These are phyloP conservation scores for Plagiodera versicolora DNA, from an alignment of 2,888 invertebrate species.

Conservation along the genomic window DNA sequence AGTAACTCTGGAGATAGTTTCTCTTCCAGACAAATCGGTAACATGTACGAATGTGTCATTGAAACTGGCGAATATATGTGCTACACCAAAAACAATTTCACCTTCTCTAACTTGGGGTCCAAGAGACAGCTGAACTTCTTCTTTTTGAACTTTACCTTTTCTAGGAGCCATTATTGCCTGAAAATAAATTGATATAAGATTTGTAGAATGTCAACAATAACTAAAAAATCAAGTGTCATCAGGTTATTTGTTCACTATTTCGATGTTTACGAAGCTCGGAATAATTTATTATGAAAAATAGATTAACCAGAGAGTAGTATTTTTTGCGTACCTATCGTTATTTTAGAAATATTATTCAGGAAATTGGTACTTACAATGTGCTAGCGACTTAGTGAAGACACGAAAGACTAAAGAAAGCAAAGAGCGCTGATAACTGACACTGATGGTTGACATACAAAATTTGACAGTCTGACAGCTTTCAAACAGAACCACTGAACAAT, in stretches of 20 bases:
- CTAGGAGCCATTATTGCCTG: conserved; percentile 84
- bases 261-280: neutral
- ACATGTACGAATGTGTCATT: conserved; percentile 99
- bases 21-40: conserved; percentile 96
- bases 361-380: conserved; percentile 2
- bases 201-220: conserved; percentile 24
- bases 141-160: conserved; percentile 95
- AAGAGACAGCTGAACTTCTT: conserved; percentile 94
- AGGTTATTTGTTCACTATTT: neutral
- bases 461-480: too few relatives aligned
- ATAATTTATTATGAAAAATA: neutral
- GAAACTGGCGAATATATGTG: conserved; percentile 99
- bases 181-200: conserved; percentile 13
- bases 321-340: neutral
- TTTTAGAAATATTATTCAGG: neutral
- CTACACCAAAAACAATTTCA: conserved; percentile 97
- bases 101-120: conserved; percentile 97
- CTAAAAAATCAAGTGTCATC: conserved; percentile 4
- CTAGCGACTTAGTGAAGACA: neutral
- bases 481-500: too few relatives aligned
- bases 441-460: too few relatives aligned
- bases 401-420: neutral
- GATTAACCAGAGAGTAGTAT: neutral
- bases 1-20: conserved; percentile 93
- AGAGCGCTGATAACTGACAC: neutral